Conservation (phyloP, 1,140 invertebrate genomes). For the Mylabris phalerata region DNA sequence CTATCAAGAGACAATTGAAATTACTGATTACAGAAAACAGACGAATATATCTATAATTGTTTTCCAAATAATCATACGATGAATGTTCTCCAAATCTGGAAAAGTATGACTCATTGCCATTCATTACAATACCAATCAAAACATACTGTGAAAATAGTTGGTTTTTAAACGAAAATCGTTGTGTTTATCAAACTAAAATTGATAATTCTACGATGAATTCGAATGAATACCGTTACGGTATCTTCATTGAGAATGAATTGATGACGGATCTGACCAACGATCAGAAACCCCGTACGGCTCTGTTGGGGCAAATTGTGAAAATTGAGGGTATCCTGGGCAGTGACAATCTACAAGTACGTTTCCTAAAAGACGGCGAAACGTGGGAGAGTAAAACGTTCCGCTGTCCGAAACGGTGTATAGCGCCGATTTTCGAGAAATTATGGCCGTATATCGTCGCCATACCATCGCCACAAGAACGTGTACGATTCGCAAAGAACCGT, state of each 20-base stretch:
- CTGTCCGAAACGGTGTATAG: slow-evolving; percentile 33
- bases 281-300: slow-evolving; percentile 23
- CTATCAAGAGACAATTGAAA: neutral
- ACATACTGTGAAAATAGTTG: no score
- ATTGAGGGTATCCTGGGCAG: slow-evolving; percentile 28
- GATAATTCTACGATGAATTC: slow-evolving; percentile 20
- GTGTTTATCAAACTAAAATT: no score
- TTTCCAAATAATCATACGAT: no score
- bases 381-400: slow-evolving; percentile 32
- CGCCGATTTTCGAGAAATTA: slow-evolving; percentile 39
- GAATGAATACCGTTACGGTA: slow-evolving; percentile 29
- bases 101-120: no score
- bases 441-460: slow-evolving; percentile 48
- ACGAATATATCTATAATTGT: no score
- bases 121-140: no score
- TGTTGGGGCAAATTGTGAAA: slow-evolving; percentile 36
- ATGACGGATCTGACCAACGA: slow-evolving; percentile 22
- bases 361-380: slow-evolving; percentile 33
- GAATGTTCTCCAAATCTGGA: no score
- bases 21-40: no score
- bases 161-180: no score
- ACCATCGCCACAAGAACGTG: slow-evolving; percentile 43
- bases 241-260: slow-evolving; percentile 30
- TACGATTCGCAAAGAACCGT: slow-evolving; percentile 44
- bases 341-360: slow-evolving; percentile 23